Evolutionary conservation across 2,113 vertebrate species (phyloP).

Genomic region (Boleophthalmus pectinirostris): DNA sequence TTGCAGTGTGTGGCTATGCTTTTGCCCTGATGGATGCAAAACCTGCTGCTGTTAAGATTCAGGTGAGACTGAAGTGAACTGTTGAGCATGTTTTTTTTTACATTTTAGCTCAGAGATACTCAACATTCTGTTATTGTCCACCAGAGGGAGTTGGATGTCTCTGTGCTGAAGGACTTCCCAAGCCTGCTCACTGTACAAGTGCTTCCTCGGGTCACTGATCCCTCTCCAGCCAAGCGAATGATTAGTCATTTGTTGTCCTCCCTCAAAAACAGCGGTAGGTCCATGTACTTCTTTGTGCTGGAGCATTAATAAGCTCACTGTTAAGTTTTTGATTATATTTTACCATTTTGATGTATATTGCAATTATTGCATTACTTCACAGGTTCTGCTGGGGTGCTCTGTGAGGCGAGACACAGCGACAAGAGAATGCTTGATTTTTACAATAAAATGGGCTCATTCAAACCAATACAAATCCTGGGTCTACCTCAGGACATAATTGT

Average conservation of each 20-base stretch:
- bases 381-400: slow-evolving; percentile 94
- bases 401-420: slow-evolving; percentile 89
- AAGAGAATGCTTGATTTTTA: slow-evolving; percentile 90
- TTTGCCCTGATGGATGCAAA: slow-evolving; percentile 88
- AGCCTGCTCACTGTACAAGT: slow-evolving; percentile 90
- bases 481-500: slow-evolving; percentile 86
- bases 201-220: slow-evolving; percentile 90
- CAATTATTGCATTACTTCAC: slow-evolving; percentile 26
- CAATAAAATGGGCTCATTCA: slow-evolving; percentile 87
- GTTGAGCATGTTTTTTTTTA: slow-evolving; percentile 22
- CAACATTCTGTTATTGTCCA: slow-evolving; percentile 12
- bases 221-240: slow-evolving; percentile 90
- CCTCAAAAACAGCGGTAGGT: slow-evolving; percentile 89
- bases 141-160: slow-evolving; percentile 65
- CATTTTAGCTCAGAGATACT: background rate
- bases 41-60: slow-evolving; percentile 84
- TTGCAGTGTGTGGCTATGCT: slow-evolving; percentile 90
- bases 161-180: slow-evolving; percentile 87
- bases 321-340: background rate
- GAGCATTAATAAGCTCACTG: background rate
- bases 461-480: slow-evolving; percentile 82
- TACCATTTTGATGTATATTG: background rate
- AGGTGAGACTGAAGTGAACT: slow-evolving; percentile 84
- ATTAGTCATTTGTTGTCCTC: slow-evolving; percentile 88
- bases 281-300: background rate